Percentiles rank a stretch among this genome's conserved stretches.
phyloP scores from a whole-genome alignment of 2,113 vertebrate species.

The Camelus dromedarius region DNA sequence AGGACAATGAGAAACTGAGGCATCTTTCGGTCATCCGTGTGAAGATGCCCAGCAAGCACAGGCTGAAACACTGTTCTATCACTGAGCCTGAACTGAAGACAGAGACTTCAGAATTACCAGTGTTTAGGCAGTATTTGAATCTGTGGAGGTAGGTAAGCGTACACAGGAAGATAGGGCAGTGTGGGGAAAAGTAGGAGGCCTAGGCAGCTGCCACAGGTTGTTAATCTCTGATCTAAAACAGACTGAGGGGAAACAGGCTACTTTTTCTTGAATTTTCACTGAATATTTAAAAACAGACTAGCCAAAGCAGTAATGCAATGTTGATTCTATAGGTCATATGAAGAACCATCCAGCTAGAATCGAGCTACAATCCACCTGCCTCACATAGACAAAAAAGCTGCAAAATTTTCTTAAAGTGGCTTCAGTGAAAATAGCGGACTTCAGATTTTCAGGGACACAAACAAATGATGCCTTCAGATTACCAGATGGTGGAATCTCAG shows the following conservation, averaged over 20 bases:
- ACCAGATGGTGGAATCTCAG: background rate
- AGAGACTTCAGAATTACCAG: background rate
- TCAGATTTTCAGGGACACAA: background rate
- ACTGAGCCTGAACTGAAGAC: background rate
- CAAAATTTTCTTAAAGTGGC: conserved; percentile 19
- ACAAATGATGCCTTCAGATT: conserved; percentile 25
- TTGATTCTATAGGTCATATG: background rate
- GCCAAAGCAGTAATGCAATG: background rate
- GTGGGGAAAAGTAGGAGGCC: background rate
- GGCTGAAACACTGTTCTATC: background rate
- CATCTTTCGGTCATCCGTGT: background rate
- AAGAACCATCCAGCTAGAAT: background rate
- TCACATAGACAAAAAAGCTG: background rate
- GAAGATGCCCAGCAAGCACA: background rate
- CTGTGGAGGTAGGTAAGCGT: background rate
- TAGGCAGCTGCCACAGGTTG: background rate
- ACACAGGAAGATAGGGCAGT: background rate
- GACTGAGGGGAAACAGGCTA: background rate
- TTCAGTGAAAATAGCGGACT: background rate
- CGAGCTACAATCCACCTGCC: conserved; percentile 7
- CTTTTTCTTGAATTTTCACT: conserved; percentile 11
- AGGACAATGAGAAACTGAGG: background rate
- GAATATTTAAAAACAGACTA: background rate
- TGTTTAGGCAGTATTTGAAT: background rate
- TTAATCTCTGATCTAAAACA: background rate